Evolutionary conservation across 2,888 invertebrate species (phyloP), one percentile per base, ranked within the genome.

Genomic region (Mythimna pallens): DNA sequence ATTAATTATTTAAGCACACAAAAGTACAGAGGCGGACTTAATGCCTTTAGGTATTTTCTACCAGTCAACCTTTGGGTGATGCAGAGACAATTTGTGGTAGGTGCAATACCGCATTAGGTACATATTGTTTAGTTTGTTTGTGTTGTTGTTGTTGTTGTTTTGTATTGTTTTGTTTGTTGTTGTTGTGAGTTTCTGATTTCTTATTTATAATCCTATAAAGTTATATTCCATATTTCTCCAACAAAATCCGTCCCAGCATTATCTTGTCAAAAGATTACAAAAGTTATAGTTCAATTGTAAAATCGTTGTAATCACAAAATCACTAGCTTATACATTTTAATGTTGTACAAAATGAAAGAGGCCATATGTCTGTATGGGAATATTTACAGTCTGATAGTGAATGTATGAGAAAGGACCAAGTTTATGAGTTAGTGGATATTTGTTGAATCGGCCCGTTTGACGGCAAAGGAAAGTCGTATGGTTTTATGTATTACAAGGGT

Each of bases 321-420:
- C 83, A 81, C 83, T 86, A 85, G 81, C 77, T 80, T 81, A 84
- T 85, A 83, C 80, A 80, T 84, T 88, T 82, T 81, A 82, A 88
- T 84, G 84, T 82, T 83, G 57, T 65, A 78, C 77, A 65, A 83
- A 84, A 85, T 85, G 87, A 85, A 88, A 86, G 84, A 80, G 76
- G 34, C 76, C 76, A 82, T 76, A 83, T 67, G 71, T 84, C 85
- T 78, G 69, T 71, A 68, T 73, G 65, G 83, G 80, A 84, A 84
- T 86, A 85, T 89, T 88, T 89, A 89, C 80, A 79, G 80, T 70
- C 77, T 78, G 78, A 78, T 86, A 80, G 80, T 73, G 73, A 89
- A 87, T 89, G 83, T 87, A 89, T 87, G 87, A 85, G 84, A 83
- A 84, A 74, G 81, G 65, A 58, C 65, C 63, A 73, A 81, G 14